A percentile compares a stretch with the other conserved stretches of the same genome.
Evolutionary conservation across 2,113 vertebrate species (phyloP).

Genomic region (Rhinopomastus cyanomelas): DNA sequence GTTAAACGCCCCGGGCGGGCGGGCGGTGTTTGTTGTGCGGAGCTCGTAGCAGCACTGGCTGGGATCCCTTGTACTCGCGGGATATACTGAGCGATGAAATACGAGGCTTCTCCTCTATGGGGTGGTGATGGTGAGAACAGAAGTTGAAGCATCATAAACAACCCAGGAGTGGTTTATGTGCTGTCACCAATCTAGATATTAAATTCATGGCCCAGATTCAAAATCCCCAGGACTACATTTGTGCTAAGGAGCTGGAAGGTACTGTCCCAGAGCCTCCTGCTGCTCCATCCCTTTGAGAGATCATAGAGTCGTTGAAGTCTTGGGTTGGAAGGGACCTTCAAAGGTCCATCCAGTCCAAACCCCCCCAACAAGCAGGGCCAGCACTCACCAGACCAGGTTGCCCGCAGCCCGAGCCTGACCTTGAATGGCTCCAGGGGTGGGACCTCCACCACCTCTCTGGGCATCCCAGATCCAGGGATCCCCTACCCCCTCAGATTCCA

Average conservation of each 20-base stretch:
- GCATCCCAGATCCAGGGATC: too few relatives aligned
- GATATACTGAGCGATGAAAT: background rate
- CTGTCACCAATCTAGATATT: background rate
- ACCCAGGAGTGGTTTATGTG: background rate
- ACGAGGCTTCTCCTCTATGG: background rate
- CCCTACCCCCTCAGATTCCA: too few relatives aligned
- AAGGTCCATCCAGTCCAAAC: too few relatives aligned
- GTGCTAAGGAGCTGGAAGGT: background rate
- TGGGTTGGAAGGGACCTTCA: too few relatives aligned
- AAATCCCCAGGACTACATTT: background rate
- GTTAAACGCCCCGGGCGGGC: slow-evolving; percentile 1
- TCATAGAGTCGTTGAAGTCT: too few relatives aligned
- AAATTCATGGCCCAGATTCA: background rate
- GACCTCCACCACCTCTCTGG: too few relatives aligned
- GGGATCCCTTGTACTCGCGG: background rate
- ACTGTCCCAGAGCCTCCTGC: background rate
- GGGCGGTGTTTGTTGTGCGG: slow-evolving; percentile 6
- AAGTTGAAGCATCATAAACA: background rate
- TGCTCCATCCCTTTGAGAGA: background rate
- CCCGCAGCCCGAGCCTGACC: too few relatives aligned
- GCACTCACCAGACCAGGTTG: too few relatives aligned
- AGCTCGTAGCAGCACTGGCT: background rate
- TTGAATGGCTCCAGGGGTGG: too few relatives aligned
- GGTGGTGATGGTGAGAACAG: background rate
- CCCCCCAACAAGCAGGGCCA: too few relatives aligned